These are phyloP conservation scores for Subacronicta megacephala DNA, from an alignment of 2,888 invertebrate species.

Conservation along the genomic window DNA sequence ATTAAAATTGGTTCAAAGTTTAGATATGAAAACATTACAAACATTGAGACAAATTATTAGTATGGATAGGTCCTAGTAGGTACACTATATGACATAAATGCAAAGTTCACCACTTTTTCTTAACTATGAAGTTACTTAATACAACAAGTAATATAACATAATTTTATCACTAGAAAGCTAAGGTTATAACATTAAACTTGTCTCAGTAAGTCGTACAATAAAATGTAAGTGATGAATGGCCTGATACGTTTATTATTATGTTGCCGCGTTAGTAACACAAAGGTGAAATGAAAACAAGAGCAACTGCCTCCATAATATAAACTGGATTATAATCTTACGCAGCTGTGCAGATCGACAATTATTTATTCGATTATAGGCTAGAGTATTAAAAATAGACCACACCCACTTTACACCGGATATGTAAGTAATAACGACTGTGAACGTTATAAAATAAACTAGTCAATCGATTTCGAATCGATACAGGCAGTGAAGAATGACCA, in stretches of 20 bases:
- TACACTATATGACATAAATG: background rate
- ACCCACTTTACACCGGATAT: background rate
- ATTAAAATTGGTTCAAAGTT: too few relatives aligned
- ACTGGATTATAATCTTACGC: background rate
- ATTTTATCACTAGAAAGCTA: constrained; percentile 47
- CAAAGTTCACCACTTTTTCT: constrained; percentile 14
- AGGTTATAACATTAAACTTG: constrained; percentile 26
- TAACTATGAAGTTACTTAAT: constrained; percentile 23
- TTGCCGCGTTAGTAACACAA: background rate
- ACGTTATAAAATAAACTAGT: too few relatives aligned
- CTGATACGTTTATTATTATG: constrained; percentile 28
- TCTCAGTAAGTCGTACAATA: constrained; percentile 26
- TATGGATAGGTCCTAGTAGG: too few relatives aligned
- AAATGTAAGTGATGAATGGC: constrained; percentile 21
- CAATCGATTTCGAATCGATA: too few relatives aligned
- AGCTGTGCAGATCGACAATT: background rate
- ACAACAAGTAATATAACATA: constrained; percentile 7
- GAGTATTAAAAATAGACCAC: background rate
- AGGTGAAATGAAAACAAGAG: constrained; percentile 4
- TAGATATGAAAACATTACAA: too few relatives aligned
- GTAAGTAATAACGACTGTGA: too few relatives aligned
- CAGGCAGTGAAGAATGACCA: too few relatives aligned
- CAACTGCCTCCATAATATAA: background rate
- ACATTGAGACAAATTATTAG: too few relatives aligned
- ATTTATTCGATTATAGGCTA: background rate